Evolutionary conservation across 2,888 invertebrate species (phyloP), one percentile per base, ranked within the genome.

Genomic region (Pherbina coryleti): DNA sequence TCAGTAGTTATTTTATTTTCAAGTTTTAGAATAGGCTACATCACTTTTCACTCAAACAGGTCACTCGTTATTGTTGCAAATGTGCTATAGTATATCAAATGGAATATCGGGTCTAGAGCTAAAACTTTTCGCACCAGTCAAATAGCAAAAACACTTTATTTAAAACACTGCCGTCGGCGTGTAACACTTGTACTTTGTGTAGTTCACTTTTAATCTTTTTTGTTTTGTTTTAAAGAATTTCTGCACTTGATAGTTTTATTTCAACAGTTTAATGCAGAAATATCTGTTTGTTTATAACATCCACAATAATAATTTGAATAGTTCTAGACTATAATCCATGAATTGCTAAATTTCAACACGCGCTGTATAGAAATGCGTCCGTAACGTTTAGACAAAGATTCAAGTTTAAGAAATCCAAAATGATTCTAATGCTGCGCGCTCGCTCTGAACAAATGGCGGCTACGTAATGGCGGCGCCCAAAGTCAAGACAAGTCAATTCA

Each of bases 351-450:
- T 28, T 60, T 28, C 17, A 14, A 60, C 67, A 37, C 67, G 67
- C 67, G 37, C 17, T 51, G 60, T 64, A 22, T 53, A 69, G 73
- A 78, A 76, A 83, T 82, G 86, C 85, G 86, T 87, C 86, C 80
- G 80, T 67, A 77, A 78, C 71, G 81, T 75, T 79, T 79, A 82
- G 81, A 82, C 77, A 81, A 79, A 76, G 75, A 76, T 79, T 82
- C 79, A 79, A 81, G 81, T 87, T 86, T 87, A 87, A 87, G 87
- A 86, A 67, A 66, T 19, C 25, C 67, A 22, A 37, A 44, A 86
- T 83, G 86, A 86, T 87, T 86, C 86, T 83, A 84, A 85, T 66
- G 66, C 44, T 67, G 75, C 34, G 66, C 75, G 62, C 62, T 67
- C 75, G 67, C 37, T 75, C 55, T 51, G 81, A 83, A 82, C 83